Conservation (phyloP, 1,140 invertebrate genomes). For the Oryctes rhinoceros region DNA sequence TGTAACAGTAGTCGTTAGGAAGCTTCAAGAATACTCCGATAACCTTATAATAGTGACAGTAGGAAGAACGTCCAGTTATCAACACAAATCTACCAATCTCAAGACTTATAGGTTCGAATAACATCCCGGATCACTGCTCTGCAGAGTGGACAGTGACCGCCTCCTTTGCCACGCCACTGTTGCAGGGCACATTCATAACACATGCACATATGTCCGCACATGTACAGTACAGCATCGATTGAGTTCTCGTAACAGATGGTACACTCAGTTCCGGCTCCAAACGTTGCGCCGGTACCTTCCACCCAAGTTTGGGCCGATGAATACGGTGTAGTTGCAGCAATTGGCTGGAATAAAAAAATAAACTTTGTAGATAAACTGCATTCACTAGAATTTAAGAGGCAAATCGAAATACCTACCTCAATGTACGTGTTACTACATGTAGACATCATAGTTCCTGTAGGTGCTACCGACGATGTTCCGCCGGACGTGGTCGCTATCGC, state of each 20-base stretch:
- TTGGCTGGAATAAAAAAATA: conserved; percentile 61
- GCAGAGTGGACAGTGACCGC: conserved; percentile 93
- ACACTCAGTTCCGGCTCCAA: conserved; percentile 75
- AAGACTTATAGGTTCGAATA: conserved; percentile 93
- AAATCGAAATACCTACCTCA: conserved; percentile 62
- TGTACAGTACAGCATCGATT: conserved; percentile 93
- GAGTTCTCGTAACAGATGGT: conserved; percentile 93
- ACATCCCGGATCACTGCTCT: conserved; percentile 92
- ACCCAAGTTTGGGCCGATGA: conserved; percentile 58
- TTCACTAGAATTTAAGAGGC: not conserved
- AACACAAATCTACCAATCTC: conserved; percentile 56
- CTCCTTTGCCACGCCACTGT: conserved; percentile 88
- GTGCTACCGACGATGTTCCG: conserved; percentile 59
- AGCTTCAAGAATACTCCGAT: conserved; percentile 26
- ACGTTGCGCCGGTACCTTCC: conserved; percentile 60
- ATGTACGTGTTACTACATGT: conserved; percentile 69
- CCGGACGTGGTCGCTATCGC: conserved; percentile 45
- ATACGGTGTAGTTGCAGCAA: conserved; percentile 58
- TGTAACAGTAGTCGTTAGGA: not conserved
- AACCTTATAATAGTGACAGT: conserved; percentile 19
- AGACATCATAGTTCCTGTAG: conserved; percentile 65
- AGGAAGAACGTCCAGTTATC: conserved; percentile 5
- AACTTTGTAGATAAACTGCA: too few relatives aligned
- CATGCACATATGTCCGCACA: conserved; percentile 99
- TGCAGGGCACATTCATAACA: conserved; percentile 95